These are phyloP conservation scores for Exaiptasia diaphana DNA, from an alignment of 64 coral and sea anemone species.

Conservation along the genomic window DNA sequence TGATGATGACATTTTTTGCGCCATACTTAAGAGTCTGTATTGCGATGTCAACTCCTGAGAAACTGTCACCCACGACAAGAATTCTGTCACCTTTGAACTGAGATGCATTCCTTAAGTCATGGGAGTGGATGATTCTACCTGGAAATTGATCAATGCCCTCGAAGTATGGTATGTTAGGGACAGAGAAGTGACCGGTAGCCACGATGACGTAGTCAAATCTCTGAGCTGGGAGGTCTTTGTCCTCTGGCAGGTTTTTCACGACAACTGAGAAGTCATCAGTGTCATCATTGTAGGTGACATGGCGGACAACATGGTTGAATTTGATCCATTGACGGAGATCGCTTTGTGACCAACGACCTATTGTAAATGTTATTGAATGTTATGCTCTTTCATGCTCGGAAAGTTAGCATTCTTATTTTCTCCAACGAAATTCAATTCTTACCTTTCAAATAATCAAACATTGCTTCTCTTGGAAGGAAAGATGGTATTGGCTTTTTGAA, in stretches of 20 bases:
- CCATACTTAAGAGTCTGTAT: conserved; percentile 51
- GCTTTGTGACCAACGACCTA: conserved; percentile 55
- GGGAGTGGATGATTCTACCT: conserved; percentile 39
- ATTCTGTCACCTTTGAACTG: conserved; percentile 24
- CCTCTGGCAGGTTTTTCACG: conserved; percentile 47
- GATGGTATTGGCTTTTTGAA: conserved; percentile 54
- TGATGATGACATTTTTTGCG: conserved; percentile 13
- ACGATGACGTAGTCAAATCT: conserved; percentile 60
- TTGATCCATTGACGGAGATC: conserved; percentile 27
- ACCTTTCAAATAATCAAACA: conserved; percentile 51
- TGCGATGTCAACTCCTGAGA: conserved; percentile 58
- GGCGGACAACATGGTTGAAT: conserved; percentile 47
- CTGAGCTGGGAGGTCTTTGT: conserved; percentile 23
- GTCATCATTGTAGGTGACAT: conserved; percentile 40
- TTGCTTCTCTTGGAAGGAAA: conserved; percentile 31
- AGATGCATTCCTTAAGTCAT: conserved; percentile 26
- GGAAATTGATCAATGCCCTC: conserved; percentile 47
- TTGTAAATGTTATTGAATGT: too few relatives aligned
- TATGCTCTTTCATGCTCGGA: too few relatives aligned
- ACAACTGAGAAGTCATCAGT: conserved; percentile 41
- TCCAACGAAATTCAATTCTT: not conserved
- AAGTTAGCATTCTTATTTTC: too few relatives aligned
- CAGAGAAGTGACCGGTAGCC: conserved; percentile 39
- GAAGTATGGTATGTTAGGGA: conserved; percentile 37
- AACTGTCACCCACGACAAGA: conserved; percentile 39